A percentile compares a stretch with the other conserved stretches of the same genome.
Evolutionary conservation across 1,140 invertebrate species (phyloP).

Genomic region (Sitobion miscanthi): DNA sequence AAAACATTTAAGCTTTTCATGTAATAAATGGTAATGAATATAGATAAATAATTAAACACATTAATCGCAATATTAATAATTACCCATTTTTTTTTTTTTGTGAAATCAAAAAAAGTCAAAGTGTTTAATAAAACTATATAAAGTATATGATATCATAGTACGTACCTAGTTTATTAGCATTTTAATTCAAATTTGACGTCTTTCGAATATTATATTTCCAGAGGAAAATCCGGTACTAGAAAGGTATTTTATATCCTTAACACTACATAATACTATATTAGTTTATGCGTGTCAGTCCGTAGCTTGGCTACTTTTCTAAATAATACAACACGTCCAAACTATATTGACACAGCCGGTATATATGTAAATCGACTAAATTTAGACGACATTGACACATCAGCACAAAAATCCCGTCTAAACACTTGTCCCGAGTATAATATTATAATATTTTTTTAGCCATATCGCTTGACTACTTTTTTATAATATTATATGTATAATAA

Average conservation of each 20-base stretch:
- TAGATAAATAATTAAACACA: too few relatives aligned
- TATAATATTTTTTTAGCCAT: neutral
- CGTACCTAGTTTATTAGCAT: neutral
- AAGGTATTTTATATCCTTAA: neutral
- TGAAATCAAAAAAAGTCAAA: too few relatives aligned
- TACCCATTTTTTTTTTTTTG: too few relatives aligned
- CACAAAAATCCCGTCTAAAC: neutral
- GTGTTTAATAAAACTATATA: too few relatives aligned
- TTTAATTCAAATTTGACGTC: neutral
- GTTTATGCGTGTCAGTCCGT: neutral
- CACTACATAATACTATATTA: neutral
- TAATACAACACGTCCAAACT: neutral
- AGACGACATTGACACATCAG: neutral
- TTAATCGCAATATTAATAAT: neutral
- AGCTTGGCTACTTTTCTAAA: neutral
- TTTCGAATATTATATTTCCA: neutral
- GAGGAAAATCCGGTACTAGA: neutral
- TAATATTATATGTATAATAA: too few relatives aligned
- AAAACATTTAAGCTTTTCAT: too few relatives aligned
- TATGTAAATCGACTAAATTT: conserved; percentile 6
- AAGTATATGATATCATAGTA: neutral
- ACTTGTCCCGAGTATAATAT: neutral
- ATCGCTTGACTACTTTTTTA: neutral
- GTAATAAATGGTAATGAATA: too few relatives aligned
- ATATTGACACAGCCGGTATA: conserved; percentile 17